Evolutionary conservation across 1,140 invertebrate genomes (phyloP), one percentile per base, ranked within the genome.

Genomic region (Drosophila ficusphila): DNA sequence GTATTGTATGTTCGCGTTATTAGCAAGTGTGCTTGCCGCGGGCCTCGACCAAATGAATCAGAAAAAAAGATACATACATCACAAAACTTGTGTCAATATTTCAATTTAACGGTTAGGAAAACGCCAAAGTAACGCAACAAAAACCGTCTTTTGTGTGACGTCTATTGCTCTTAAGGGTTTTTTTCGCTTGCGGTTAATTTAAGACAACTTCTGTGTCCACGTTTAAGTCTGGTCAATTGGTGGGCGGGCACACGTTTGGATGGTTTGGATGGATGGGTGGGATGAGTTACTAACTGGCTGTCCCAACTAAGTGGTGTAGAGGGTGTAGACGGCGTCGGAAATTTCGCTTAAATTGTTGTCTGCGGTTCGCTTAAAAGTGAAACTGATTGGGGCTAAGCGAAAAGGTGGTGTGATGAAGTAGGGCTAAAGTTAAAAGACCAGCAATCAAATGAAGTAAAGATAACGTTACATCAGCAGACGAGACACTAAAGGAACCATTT

Each of bases 101-200:
- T 86, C 82, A 86, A 86, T 86, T 88, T 81, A 88, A 77, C 77
- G 57, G 54, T 72, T 77, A 74, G 73, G 75, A 79, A 81, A 75
- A 86, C 38, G 41, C 29, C 47, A 62, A 34, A 61, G 34, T n/a
- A 38, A 74, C 21, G 19, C 58, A 75, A 65, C 64, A 75, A 85
- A 86, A 79, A 72, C 42, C 53, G 46, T 38, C 52, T 49, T 60
- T 71, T 61, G 49, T 75, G 56, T 69, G 79, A 76, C 81, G 70
- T 88, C 57, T 82, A 74, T 81, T 53, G 82, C 82, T 76, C 81
- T 88, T 86, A 77, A 67, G 36, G 52, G 54, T 31, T 2, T 25
- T 57, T 33, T 46, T 19, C 34, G 78, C 57, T 77, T 77, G 78
- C 33, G 73, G 82, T 86, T 88, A 88, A 82, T 86, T 64, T 75